Conservation (phyloP, 2,113 vertebrate genomes). For the Mesoclemmys tuberculata region DNA sequence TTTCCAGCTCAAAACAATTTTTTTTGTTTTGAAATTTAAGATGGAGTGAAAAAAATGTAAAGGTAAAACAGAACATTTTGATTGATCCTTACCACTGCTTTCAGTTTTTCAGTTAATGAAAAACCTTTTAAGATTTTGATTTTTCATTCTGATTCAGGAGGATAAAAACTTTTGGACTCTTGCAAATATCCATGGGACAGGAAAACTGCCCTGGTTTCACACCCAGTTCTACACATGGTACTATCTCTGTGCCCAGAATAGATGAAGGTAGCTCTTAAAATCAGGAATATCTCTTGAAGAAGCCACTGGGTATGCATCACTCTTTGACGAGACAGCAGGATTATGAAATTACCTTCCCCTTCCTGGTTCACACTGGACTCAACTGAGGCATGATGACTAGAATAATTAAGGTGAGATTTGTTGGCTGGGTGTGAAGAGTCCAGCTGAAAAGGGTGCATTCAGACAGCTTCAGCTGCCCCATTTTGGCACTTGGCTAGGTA, state of each 20-base stretch:
- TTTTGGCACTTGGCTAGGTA: not conserved
- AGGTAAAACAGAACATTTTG: not conserved
- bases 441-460: not conserved
- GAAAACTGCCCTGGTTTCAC: not conserved
- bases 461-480: not conserved
- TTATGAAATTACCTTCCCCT: not conserved
- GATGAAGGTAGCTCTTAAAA: not conserved
- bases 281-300: not conserved
- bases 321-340: not conserved
- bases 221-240: not conserved
- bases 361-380: not conserved
- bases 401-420: conserved; percentile 3
- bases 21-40: not conserved
- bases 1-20: not conserved
- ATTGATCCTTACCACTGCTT: not conserved
- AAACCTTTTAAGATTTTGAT: not conserved
- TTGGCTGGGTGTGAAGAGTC: not conserved
- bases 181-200: not conserved
- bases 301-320: not conserved
- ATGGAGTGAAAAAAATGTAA: not conserved
- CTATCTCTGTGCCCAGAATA: not conserved
- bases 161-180: not conserved
- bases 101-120: not conserved
- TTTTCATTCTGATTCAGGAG: not conserved
- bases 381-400: not conserved